phyloP scores from a whole-genome alignment of 2,888 invertebrate species.

The Thera obeliscata region DNA sequence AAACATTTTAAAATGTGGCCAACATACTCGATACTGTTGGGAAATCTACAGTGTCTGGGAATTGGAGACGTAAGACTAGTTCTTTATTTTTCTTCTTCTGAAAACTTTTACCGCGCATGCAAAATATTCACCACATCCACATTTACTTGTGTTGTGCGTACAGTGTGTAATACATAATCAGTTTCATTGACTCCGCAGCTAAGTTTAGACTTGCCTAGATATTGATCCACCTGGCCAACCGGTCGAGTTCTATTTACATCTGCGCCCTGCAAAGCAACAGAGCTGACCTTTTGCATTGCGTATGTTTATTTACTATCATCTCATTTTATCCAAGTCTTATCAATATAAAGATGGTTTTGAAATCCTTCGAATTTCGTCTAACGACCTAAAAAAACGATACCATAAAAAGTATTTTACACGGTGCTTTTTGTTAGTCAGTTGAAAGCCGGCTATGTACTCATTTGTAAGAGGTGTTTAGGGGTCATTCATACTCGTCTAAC shows the following conservation, averaged over 20 bases:
- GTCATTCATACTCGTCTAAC: background rate
- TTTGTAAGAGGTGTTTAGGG: background rate
- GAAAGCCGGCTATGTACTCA: too few species aligned
- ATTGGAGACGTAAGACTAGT: too few species aligned
- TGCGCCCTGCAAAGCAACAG: slow-evolving; percentile 8
- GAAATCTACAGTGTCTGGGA: too few species aligned
- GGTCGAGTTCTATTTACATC: slow-evolving; percentile 19
- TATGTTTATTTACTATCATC: background rate
- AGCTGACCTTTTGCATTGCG: slow-evolving; percentile 2
- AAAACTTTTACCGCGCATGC: background rate
- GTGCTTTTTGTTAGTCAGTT: too few species aligned
- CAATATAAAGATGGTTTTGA: background rate
- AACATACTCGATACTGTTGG: too few species aligned
- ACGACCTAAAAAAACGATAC: too few species aligned
- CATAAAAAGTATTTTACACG: too few species aligned
- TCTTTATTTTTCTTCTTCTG: too few species aligned
- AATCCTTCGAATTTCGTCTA: too few species aligned
- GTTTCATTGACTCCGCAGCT: slow-evolving; percentile 20
- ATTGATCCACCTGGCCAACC: slow-evolving; percentile 20
- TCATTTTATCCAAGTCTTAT: background rate
- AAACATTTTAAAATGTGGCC: too few species aligned
- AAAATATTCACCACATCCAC: background rate
- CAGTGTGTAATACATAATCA: slow-evolving; percentile 8
- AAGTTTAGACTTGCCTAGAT: slow-evolving; percentile 27
- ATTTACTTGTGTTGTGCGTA: background rate